Conservation (phyloP, 2,888 invertebrate species). For the Cheilosia soror region DNA sequence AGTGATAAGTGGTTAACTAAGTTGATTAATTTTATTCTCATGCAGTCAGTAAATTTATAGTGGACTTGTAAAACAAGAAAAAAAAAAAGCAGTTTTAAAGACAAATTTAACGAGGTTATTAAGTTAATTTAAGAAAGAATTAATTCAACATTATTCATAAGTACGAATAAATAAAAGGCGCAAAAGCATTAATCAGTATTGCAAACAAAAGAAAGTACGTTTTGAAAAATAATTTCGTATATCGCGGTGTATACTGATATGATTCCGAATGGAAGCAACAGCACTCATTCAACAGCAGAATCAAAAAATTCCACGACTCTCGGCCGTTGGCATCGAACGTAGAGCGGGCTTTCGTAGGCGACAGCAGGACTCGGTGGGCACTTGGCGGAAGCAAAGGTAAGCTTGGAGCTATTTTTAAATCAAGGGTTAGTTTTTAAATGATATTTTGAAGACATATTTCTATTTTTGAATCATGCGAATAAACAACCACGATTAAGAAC, state of each 20-base stretch:
- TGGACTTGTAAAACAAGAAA: background rate
- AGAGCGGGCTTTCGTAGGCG: constrained; percentile 82
- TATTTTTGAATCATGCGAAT: too few relatives aligned
- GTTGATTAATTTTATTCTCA: too few relatives aligned
- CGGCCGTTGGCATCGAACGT: constrained; percentile 82
- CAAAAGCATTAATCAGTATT: too few relatives aligned
- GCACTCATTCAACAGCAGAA: constrained; percentile 64
- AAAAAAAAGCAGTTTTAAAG: background rate
- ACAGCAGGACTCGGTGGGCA: constrained; percentile 81
- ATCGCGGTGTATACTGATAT: constrained; percentile 37
- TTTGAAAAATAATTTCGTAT: background rate
- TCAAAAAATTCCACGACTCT: constrained; percentile 77
- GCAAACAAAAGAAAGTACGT: background rate
- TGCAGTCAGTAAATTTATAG: background rate
- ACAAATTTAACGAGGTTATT: constrained; percentile 15
- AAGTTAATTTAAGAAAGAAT: too few relatives aligned
- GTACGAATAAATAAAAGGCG: too few relatives aligned
- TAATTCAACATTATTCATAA: too few relatives aligned
- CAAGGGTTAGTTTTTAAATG: too few relatives aligned
- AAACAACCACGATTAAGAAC: too few relatives aligned
- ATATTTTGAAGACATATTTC: too few relatives aligned
- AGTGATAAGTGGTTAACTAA: too few relatives aligned
- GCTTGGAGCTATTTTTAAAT: background rate
- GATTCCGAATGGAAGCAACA: constrained; percentile 67
- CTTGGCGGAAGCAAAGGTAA: constrained; percentile 82